Base-by-base conservation (phyloP, 1,140 invertebrate genomes). In the Spodoptera litura region DNA sequence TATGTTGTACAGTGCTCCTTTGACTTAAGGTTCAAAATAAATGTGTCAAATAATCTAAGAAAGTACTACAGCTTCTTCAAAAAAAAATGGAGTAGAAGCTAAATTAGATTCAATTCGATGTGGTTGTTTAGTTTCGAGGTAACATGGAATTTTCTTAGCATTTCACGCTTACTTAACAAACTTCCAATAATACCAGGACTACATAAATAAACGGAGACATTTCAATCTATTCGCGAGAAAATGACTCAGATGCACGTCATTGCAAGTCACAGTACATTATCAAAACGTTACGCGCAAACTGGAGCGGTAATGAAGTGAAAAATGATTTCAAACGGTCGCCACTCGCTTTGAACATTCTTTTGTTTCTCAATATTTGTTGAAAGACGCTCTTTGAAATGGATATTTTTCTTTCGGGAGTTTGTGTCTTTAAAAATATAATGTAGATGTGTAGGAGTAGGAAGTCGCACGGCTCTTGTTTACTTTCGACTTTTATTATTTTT, bases 251-350 rank as follows among this genome's bases (percentile, higher is more conserved):
- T 31, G 49, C 38, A 64, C 73, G 49, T 64, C 73, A 64, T 31
- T 49, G 59, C 58, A 62, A 68, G 58, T 75, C 58, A 75, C 73
- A 75, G 58, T 44, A 62, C 73, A 75, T 75, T 64, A 51, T 74
- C 25, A 51, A 68, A 68, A 51, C 59, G 59, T 62, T 35, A 75
- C 73, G 73, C 73, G 73, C 59, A 62, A 75, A 75, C 73, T 75
- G 49, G 15, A 64, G 27, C 73, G 73, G 44, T 75, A 75, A 75
- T 75, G 73, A 75, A 64, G 44, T 75, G 73, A 75, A 75, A 75
- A 75, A 75, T 75, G 44, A 75, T 75, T 75, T 75, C 58, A 75
- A 64, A 64, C 73, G 59, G 27, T 59, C 27, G 59, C 62, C 73
- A 53, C 15, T 75, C 44, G 72, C 72, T 61, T 59, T 74, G 72